Base-by-base conservation (phyloP, 2,888 invertebrate genomes). In the Agrochola lota region DNA sequence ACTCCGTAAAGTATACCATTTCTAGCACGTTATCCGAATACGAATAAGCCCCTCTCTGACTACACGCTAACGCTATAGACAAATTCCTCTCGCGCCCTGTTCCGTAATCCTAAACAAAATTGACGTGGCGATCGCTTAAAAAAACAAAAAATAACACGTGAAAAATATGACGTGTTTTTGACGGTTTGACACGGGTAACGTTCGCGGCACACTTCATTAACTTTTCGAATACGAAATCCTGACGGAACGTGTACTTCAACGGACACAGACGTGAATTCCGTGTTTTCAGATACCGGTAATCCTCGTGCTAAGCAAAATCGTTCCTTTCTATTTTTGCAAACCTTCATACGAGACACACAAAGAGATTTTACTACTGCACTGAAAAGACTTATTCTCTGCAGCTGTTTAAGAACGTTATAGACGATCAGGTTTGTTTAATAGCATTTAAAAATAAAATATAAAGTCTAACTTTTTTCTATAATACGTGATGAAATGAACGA, bases 141-240 rank as follows among this genome's bases (percentile, higher is more conserved):
- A n/a, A 90, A 81, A 84, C 89, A 93, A 93, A 92, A 93, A 93
- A 93, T 93, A 91, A 91, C 90, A 91, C 90, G 92, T 91, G 90
- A 93, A 94, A 93, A 94, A 93, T 95, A 94, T 96, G 95, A 95
- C 93, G 93, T 95, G 95, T 91, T 94, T 94, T 90, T 95, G 96
- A 95, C 96, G 95, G 94, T 89, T 93, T 96, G 96, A 96, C 94
- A 92, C 89, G 96, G 96, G 96, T 96, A 92, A 95, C 94, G 93
- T 94, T 93, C 88, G 91, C 89, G 91, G 92, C 90, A 94, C 93
- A 94, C 95, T 95, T 96, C 95, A 95, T 96, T 95, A 95, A 92
- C 92, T 94, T 93, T 92, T 91, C 84, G 89, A 92, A 91, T 91
- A 91, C 89, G 89, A 91, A 93, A 92, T 91, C 88, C 88, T 87